Evolutionary conservation across 53 echinoderm and acorn worm species (phyloP), one percentile per base, ranked within the genome.

Genomic region (Hippasteria phrygiana): DNA sequence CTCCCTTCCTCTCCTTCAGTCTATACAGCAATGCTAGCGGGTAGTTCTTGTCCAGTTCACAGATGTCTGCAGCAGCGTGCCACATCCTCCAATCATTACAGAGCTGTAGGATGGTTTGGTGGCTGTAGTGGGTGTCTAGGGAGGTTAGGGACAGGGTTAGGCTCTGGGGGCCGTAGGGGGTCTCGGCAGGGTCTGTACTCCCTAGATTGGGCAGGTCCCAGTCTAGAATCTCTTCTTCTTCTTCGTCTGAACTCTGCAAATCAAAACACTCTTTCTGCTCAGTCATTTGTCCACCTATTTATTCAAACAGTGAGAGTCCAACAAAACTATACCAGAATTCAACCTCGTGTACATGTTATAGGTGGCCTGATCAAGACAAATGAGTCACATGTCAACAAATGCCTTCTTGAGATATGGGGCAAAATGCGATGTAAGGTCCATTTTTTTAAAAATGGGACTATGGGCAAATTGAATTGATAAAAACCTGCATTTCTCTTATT

Each of bases 1-100:
- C 47, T 13, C 10, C 33, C 72, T 88, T 43, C 73, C 89, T 70
- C 55, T 73, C 59, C 40, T 63, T 73, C 41, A 93, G 70, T 54
- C 77, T 47, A 43, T 83, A 93, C 18, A 88, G 59, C 55, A 93
- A 38, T 4, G 90, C 90, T 24, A 75, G 74, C 5, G 87, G 63
- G 39, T 80, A 91, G 55, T 91, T 82, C 45, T 35, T 42, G 50
- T 91, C 91, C 22, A 84, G 43, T 29, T 91, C 88, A 75, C 69
- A 75, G 55, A 93, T 34, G 34, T 88, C 83, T 13, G 78, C 91
- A 0, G 81, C 88, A 2, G 87, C 84, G 3, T 47, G 26, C 91
- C 91, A 93, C 24, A 80, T 41, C 46, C 81, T 31, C 24, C 64
- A 75, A 50, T 88, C 87, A 6, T 64, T 63, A 39, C 91, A 91